A percentile compares a stretch with the other conserved stretches of the same genome.
Evolutionary conservation across 2,888 invertebrate genomes (phyloP).

Genomic region (Philaethria dido): DNA sequence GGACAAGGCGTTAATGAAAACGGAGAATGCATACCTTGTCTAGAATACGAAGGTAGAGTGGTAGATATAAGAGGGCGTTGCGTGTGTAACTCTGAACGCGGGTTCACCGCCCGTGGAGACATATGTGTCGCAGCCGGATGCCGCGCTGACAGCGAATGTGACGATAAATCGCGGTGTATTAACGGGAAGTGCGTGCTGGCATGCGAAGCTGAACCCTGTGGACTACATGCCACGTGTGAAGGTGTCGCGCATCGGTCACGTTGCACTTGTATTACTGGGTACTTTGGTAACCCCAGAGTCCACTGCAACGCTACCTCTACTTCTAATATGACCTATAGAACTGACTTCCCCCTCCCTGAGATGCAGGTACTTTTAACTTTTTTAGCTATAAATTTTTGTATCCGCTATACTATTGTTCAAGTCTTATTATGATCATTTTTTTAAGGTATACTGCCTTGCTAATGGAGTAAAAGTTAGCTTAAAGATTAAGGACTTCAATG

Average conservation of each 20-base stretch:
- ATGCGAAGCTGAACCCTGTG: conserved; percentile 90
- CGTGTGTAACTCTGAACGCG: conserved; percentile 91
- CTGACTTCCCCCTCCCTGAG: conserved; percentile 93
- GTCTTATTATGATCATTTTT: neutral
- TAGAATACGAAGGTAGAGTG: conserved; percentile 87
- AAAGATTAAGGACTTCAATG: conserved; percentile 92
- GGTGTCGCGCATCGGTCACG: conserved; percentile 89
- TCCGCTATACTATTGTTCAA: neutral
- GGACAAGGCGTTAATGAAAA: conserved; percentile 90
- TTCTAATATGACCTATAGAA: conserved; percentile 80
- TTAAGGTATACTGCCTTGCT: conserved; percentile 92
- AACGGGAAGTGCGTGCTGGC: conserved; percentile 91
- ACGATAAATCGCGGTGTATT: conserved; percentile 90
- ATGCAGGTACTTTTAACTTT: conserved; percentile 81
- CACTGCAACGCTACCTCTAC: conserved; percentile 85
- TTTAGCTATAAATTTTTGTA: neutral
- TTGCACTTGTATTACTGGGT: conserved; percentile 91
- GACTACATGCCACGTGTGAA: conserved; percentile 90
- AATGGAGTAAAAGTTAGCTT: conserved; percentile 95
- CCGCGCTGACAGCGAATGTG: conserved; percentile 88
- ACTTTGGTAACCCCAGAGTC: conserved; percentile 89
- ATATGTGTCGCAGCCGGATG: conserved; percentile 92
- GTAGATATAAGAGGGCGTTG: conserved; percentile 91
- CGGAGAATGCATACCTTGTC: conserved; percentile 91
- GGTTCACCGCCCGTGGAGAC: conserved; percentile 90